Evolutionary conservation across 1,140 invertebrate genomes (phyloP), one percentile per base, ranked within the genome.

Genomic region (Brachionus manjavacas): DNA sequence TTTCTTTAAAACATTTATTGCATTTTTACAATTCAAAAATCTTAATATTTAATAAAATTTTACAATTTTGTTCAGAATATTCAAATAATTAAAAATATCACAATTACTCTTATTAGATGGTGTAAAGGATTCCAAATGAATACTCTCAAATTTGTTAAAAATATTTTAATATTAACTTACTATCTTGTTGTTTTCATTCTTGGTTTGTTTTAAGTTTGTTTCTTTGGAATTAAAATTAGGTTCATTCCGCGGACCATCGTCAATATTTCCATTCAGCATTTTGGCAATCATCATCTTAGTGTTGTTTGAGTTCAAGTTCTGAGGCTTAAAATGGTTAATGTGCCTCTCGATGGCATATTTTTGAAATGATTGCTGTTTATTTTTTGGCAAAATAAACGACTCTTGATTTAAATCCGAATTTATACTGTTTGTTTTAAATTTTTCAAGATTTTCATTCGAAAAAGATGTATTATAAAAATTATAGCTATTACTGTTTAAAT

Each of bases 391-490:
- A 39, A 72, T 72, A 72, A 72, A 72, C 35, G 68, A 72, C 16
- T 72, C 68, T 72, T 76, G 72, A 76, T 76, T 76, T 14, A 76
- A 76, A 76, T 49, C 72, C 25, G 16, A 72, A 72, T 39, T 72
- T 35, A 35, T 35, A 43, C 68, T 72, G 35, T 72, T 76, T 76
- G 72, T 49, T 76, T 76, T 76, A 46, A 76, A 76, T 76, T 76
- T 76, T 49, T 49, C 43, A 12, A 49, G 72, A 76, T 49, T 72
- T 72, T 76, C 72, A 49, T 76, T 76, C n/a, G 72, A 76, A 49
- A 76, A 76, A 76, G 72, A 76, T 76, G 72, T 76, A 76, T 76
- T 76, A 35, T 76, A 76, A 49, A 25, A 76, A 35, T 76, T 76
- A 76, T 46, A 49, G 43, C 43, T 76, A 49, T 49, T 49, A 76